Evolutionary conservation across 2,113 vertebrate species (phyloP), one percentile per base, ranked within the genome.

Genomic region (Corythornis vintsioides): DNA sequence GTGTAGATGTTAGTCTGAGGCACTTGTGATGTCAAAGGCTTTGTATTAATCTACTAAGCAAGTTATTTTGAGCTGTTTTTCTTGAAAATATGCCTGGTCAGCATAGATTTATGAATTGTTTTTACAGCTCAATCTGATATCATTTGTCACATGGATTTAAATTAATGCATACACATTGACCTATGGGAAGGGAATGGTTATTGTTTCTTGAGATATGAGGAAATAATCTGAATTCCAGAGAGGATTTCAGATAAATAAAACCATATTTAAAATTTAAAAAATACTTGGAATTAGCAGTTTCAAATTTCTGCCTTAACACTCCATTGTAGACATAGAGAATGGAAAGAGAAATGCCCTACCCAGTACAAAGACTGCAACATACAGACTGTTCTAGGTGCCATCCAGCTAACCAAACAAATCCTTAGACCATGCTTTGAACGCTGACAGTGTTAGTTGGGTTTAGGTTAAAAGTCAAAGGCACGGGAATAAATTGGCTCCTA

Each of bases 21-120:
- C 40, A 77, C 26, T 82, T 89, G n/a, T 6, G 64, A 70, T 86
- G 72, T 90, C 92, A 91, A 90, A 93, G 79, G 47, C 52, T 78
- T 86, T 81, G 25, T 82, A 64, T 88, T 83, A n/a, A 83, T 95
- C 88, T 88, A 83, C 65, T 88, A 64, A 81, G 22, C 59, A 85
- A 78, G 31, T 35, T 86, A 86, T 74, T 93, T 92, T 60, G 38
- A 71, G 61, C 9, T 12, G 12, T 50, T 64, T 65, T 61, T 40
- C 38, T 63, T 35, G 2, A 60, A 79, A 35, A 64, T 76, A 28
- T 53, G 80, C 65, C 35, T 2, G 1, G 43, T 86, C 83, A 93
- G 86, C 61, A 67, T 9, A 89, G 69, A 91, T 81, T 52, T 65
- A n/a, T 17, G 11, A 35, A 64, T 73, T 86, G 9, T 18, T 84